Evolutionary conservation across 2,888 invertebrate genomes (phyloP).

Genomic region (Thymelicus sylvestris): DNA sequence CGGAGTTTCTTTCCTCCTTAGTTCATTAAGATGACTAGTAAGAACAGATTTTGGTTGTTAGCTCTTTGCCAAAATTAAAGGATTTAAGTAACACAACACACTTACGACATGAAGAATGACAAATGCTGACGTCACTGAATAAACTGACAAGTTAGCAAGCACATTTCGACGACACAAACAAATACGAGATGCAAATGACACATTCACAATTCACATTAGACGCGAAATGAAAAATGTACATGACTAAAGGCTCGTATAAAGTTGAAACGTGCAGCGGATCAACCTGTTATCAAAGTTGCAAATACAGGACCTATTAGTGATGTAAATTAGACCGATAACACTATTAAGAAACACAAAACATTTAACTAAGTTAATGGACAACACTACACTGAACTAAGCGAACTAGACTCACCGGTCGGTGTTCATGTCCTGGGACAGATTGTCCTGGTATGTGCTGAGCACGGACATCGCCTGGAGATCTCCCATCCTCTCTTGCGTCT

Average conservation of each 20-base stretch:
- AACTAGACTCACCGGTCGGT: conserved; percentile 81
- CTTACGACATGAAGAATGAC: background rate
- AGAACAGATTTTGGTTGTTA: no score
- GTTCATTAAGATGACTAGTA: no score
- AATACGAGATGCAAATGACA: background rate
- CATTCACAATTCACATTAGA: background rate
- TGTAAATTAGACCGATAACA: conserved; percentile 19
- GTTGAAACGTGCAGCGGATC: background rate
- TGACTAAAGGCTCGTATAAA: background rate
- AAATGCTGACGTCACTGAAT: background rate
- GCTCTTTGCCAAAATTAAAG: no score
- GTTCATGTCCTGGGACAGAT: conserved; percentile 85
- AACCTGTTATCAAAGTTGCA: background rate
- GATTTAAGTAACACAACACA: background rate
- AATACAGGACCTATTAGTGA: conserved; percentile 13
- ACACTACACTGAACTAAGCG: conserved; percentile 19
- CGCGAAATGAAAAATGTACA: background rate
- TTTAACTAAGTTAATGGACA: conserved; percentile 15
- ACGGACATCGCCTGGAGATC: conserved; percentile 85
- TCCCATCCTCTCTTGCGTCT: conserved; percentile 66
- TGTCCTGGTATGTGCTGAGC: conserved; percentile 85
- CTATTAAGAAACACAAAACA: background rate
- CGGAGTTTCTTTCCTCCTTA: no score
- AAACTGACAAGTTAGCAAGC: background rate
- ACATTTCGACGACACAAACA: conserved; percentile 10